Percentiles rank a stretch among this genome's conserved stretches.
Evolutionary conservation across 2,797 vertebrate species (phyloP).

Genomic region (Fistularia commersonii): DNA sequence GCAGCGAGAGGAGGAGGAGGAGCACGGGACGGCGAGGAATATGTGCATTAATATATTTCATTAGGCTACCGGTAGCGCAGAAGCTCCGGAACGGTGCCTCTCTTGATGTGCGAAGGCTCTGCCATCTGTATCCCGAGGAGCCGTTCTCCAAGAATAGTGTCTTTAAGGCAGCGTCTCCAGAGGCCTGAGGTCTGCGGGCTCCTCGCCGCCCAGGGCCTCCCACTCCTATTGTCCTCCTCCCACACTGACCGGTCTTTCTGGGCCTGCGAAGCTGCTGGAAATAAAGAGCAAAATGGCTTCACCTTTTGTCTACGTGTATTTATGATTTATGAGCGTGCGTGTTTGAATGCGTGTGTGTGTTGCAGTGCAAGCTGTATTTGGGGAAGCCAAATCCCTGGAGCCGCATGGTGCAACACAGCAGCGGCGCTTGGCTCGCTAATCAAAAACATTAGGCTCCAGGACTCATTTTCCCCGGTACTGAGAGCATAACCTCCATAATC

Average conservation of each 20-base stretch:
- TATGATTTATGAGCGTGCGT: slow-evolving; percentile 67
- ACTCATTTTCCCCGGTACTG: slow-evolving; percentile 60
- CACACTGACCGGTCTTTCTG: slow-evolving; percentile 69
- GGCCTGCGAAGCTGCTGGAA: slow-evolving; percentile 57
- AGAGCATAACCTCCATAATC: slow-evolving; percentile 66
- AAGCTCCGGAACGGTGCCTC: slow-evolving; percentile 59
- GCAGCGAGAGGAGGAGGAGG: slow-evolving; percentile 54
- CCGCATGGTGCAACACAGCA: slow-evolving; percentile 33
- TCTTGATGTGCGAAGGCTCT: slow-evolving; percentile 66
- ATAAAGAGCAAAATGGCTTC: slow-evolving; percentile 65
- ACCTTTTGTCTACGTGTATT: slow-evolving; percentile 69
- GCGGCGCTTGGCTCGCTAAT: slow-evolving; percentile 58
- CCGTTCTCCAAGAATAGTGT: slow-evolving; percentile 56
- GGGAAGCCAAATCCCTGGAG: slow-evolving; percentile 53
- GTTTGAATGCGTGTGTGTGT: slow-evolving; percentile 6
- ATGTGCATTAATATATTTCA: slow-evolving; percentile 75
- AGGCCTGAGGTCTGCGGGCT: slow-evolving; percentile 55
- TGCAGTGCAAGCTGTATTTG: slow-evolving; percentile 33
- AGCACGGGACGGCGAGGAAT: slow-evolving; percentile 52
- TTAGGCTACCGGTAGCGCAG: slow-evolving; percentile 60
- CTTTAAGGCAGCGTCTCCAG: slow-evolving; percentile 64
- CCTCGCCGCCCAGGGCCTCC: slow-evolving; percentile 53
- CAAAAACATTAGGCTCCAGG: slow-evolving; percentile 69
- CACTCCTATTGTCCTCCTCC: slow-evolving; percentile 73
- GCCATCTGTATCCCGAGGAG: slow-evolving; percentile 37